Base-by-base conservation (phyloP, 2,797 vertebrate species). In the Hemibagrus guttatus region DNA sequence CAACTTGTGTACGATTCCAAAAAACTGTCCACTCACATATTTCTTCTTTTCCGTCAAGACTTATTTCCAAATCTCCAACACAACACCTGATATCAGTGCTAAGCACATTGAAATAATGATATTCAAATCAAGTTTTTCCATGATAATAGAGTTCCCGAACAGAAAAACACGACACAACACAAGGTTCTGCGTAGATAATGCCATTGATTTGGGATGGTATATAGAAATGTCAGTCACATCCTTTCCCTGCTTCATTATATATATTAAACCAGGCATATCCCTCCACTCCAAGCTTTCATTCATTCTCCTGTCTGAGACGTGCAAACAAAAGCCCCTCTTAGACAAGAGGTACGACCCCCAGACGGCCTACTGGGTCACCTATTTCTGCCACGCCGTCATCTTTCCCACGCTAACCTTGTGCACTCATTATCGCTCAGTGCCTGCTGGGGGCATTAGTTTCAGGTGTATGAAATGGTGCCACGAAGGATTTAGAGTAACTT, bases 331-430 rank as follows among this genome's bases (percentile, higher is more conserved):
- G 96, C 94, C 94, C 94, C 94, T 95, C 95, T 96, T 95, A 89
- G 88, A 90, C 89, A 90, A 90, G 96, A 96, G 96, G 95, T 95
- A 92, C 86, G 87, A 90, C 88, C 85, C 87, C n/a, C 89, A 83
- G 80, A 83, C 84, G 1, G 93, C 96, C 96, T 96, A 96, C 97
- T 95, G 95, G 97, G 97, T 97, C 97, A 98, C 96, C 96, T 97
- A 96, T 96, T 95, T 96, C 95, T 97, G 96, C 95, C 94, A 95
- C 93, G 87, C 95, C 95, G 94, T 96, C 96, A 95, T 95, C 95
- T 96, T 97, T 98, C 97, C 97, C 97, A 97, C 96, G 96, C 97
- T 97, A 97, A 97, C 96, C 96, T 96, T 94, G 90, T 95, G 79
- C 95, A 95, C 96, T 97, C 95, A 96, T 97, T 97, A 97, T 95